phyloP scores from a whole-genome alignment of 2,113 vertebrate genomes.

The Hyaena hyaena region DNA sequence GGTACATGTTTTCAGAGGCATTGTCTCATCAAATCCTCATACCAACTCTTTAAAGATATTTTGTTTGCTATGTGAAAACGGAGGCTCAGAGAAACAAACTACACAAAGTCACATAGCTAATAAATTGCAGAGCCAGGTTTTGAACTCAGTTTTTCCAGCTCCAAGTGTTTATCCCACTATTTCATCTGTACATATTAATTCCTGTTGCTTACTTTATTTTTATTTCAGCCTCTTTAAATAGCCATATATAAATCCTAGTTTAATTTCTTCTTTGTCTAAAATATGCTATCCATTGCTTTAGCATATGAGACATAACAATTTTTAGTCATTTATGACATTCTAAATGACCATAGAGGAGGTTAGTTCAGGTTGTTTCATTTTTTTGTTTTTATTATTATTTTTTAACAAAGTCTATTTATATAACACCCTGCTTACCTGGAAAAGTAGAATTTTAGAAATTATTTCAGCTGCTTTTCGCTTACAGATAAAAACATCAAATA shows the following conservation, averaged over 20 bases:
- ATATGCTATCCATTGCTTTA: background rate
- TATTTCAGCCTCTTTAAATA: constrained; percentile 21
- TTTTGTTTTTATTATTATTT: background rate
- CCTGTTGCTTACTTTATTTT: background rate
- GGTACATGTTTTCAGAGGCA: background rate
- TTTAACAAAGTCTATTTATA: constrained; percentile 9
- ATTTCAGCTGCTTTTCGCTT: background rate
- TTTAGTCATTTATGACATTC: constrained; percentile 33
- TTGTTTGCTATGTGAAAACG: background rate
- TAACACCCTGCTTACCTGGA: background rate
- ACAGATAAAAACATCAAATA: background rate
- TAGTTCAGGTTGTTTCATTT: background rate
- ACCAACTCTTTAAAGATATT: background rate
- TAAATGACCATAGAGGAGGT: constrained; percentile 1
- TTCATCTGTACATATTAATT: background rate
- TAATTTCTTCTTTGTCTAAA: constrained; percentile 5
- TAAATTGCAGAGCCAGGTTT: background rate
- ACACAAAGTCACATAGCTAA: background rate
- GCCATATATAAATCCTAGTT: background rate
- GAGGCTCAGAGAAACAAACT: background rate
- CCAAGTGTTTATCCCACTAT: background rate
- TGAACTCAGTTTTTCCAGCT: constrained; percentile 28
- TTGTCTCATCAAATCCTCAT: background rate
- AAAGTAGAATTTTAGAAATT: background rate
- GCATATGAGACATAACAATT: background rate